Percentiles rank a stretch among this genome's conserved stretches.
Evolutionary conservation across 1,140 invertebrate species (phyloP).

Genomic region (Doryteuthis pealeii): DNA sequence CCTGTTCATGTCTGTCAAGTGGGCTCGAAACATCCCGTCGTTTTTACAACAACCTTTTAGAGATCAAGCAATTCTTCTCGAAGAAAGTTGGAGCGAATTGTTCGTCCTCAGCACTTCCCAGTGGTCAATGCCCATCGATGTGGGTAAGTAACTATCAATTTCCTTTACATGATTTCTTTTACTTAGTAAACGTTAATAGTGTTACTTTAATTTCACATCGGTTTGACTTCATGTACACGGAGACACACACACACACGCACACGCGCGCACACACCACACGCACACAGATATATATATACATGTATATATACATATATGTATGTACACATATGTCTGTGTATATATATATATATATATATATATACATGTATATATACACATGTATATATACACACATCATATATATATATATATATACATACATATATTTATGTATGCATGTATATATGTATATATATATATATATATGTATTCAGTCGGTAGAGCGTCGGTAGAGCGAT

Average conservation of each 20-base stretch:
- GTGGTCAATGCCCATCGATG: constrained; percentile 88
- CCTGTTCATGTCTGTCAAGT: constrained; percentile 93
- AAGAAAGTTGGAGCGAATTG: constrained; percentile 94
- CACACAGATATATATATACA: too few species aligned
- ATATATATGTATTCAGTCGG: too few species aligned
- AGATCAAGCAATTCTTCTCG: constrained; percentile 84
- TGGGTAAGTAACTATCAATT: constrained; percentile 63
- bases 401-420: background rate
- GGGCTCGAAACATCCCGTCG: constrained; percentile 95
- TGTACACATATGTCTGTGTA: background rate
- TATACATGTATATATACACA: background rate
- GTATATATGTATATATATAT: too few species aligned
- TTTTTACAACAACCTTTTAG: constrained; percentile 83
- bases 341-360: background rate
- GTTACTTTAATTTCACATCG: too few species aligned
- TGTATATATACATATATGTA: background rate
- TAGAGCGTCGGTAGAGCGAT: too few species aligned
- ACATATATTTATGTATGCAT: too few species aligned
- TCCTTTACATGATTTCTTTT: too few species aligned
- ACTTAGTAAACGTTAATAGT: too few species aligned
- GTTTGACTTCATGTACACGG: too few species aligned
- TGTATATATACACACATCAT: background rate
- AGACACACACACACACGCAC: too few species aligned
- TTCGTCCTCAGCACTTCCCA: constrained; percentile 96
- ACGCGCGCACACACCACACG: too few species aligned